Conservation (phyloP, 2,113 vertebrate species). For the Ailuropoda melanoleuca region DNA sequence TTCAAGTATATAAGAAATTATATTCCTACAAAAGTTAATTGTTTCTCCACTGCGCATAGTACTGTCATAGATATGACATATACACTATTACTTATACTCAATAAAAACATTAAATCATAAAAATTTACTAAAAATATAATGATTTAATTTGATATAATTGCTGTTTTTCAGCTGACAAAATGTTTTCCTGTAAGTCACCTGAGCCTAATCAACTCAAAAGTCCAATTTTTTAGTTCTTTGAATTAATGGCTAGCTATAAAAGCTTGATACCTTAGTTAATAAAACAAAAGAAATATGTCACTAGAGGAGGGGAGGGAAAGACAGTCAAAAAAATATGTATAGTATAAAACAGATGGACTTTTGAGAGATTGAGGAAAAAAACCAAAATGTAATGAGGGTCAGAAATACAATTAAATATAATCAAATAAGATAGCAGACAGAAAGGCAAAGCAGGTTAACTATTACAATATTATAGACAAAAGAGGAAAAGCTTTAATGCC, state of each 20-base stretch:
- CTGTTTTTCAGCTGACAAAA: slow-evolving; percentile 44
- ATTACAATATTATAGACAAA: not conserved
- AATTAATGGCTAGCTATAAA: slow-evolving; percentile 12
- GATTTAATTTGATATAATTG: slow-evolving; percentile 32
- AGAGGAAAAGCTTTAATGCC: slow-evolving; percentile 22
- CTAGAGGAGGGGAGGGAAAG: not conserved
- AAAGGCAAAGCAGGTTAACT: slow-evolving; percentile 4
- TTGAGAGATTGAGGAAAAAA: slow-evolving; percentile 30
- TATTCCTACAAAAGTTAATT: slow-evolving; percentile 24
- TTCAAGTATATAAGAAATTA: slow-evolving; percentile 20
- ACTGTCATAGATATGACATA: not conserved
- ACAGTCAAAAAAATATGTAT: not conserved
- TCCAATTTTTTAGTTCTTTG: slow-evolving; percentile 14
- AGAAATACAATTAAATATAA: slow-evolving; percentile 52
- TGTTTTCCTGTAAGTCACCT: not conserved
- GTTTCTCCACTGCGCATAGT: not conserved
- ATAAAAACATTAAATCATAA: slow-evolving; percentile 44
- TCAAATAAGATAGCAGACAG: slow-evolving; percentile 12
- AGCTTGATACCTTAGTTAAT: not conserved
- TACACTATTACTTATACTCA: not conserved
- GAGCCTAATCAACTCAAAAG: not conserved
- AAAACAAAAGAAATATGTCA: not conserved
- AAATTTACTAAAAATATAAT: slow-evolving; percentile 35
- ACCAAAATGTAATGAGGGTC: slow-evolving; percentile 26
- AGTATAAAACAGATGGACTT: slow-evolving; percentile 4